Conservation (phyloP, 2,888 invertebrate genomes). For the Drosophila atroscutellata region DNA sequence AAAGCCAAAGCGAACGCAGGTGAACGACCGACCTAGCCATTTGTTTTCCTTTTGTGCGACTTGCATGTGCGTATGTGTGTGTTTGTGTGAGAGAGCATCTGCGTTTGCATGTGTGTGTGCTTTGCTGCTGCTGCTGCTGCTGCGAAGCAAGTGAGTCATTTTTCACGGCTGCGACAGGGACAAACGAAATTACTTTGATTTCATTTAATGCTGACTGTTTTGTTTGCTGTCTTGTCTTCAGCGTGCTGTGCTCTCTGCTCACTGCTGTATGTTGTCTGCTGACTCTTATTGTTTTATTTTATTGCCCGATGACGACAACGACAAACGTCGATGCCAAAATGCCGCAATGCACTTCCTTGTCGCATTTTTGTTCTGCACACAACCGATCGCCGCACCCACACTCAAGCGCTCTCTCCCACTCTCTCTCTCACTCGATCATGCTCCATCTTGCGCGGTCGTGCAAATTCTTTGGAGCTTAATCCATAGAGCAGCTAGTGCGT, state of each 20-base stretch:
- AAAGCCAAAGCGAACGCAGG: conserved; percentile 69
- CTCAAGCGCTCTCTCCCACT: conserved; percentile 1
- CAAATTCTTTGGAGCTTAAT: conserved; percentile 52
- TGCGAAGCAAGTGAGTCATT: conserved; percentile 76
- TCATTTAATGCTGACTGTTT: conserved; percentile 49
- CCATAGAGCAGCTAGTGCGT: conserved; percentile 47
- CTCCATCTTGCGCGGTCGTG: conserved; percentile 13
- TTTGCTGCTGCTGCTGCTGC: conserved; percentile 25
- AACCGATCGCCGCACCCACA: conserved; percentile 52
- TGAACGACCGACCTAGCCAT: conserved; percentile 86
- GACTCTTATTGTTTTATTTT: conserved; percentile 20
- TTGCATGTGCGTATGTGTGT: conserved; percentile 35
- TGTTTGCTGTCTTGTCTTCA: conserved; percentile 30
- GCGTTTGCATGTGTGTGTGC: conserved; percentile 21
- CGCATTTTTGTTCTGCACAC: conserved; percentile 15
- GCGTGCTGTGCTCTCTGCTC: conserved; percentile 4
- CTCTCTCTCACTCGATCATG: not conserved
- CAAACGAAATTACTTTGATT: conserved; percentile 60
- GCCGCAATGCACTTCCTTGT: conserved; percentile 54
- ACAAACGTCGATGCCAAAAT: conserved; percentile 40
- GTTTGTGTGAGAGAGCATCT: conserved; percentile 42
- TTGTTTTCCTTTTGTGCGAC: conserved; percentile 78
- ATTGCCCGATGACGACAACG: conserved; percentile 24
- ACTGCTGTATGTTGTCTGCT: not conserved
- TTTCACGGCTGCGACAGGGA: conserved; percentile 38